Conservation (phyloP, 2,113 vertebrate genomes). For the Bujurquina vittata region DNA sequence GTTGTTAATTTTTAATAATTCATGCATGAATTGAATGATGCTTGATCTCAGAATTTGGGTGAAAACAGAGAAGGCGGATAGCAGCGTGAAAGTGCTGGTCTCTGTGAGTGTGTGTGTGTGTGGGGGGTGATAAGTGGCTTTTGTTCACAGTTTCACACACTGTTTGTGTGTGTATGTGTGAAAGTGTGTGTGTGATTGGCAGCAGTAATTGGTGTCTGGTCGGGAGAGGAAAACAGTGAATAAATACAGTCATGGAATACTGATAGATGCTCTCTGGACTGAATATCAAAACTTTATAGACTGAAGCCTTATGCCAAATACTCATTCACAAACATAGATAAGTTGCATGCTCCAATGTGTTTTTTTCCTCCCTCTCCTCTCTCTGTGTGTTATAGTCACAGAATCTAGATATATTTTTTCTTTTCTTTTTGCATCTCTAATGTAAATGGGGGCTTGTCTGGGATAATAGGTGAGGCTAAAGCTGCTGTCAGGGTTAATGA, state of each 20-base stretch:
- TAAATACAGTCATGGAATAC: slow-evolving; percentile 63
- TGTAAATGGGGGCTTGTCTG: background rate
- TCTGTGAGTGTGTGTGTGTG: background rate
- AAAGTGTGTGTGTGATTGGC: slow-evolving; percentile 56
- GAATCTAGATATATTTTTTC: background rate
- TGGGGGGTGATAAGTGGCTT: slow-evolving; percentile 28
- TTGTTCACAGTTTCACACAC: slow-evolving; percentile 33
- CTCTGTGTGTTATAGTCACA: background rate
- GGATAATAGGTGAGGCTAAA: background rate
- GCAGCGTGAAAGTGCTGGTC: background rate
- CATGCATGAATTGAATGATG: slow-evolving; percentile 7
- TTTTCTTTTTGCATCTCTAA: background rate
- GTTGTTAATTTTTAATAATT: background rate
- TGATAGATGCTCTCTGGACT: slow-evolving; percentile 40
- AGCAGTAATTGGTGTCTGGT: slow-evolving; percentile 71
- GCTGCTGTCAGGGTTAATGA: background rate
- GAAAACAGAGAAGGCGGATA: background rate
- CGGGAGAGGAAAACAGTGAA: slow-evolving; percentile 57
- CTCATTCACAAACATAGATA: background rate
- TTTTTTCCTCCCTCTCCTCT: background rate
- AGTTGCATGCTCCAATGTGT: background rate
- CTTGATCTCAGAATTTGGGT: background rate
- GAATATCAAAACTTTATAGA: slow-evolving; percentile 49
- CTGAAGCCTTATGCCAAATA: background rate
- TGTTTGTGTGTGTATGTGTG: slow-evolving; percentile 28